Base-by-base conservation (phyloP, 2,888 invertebrate genomes). In the Acanthopleura granulata region DNA sequence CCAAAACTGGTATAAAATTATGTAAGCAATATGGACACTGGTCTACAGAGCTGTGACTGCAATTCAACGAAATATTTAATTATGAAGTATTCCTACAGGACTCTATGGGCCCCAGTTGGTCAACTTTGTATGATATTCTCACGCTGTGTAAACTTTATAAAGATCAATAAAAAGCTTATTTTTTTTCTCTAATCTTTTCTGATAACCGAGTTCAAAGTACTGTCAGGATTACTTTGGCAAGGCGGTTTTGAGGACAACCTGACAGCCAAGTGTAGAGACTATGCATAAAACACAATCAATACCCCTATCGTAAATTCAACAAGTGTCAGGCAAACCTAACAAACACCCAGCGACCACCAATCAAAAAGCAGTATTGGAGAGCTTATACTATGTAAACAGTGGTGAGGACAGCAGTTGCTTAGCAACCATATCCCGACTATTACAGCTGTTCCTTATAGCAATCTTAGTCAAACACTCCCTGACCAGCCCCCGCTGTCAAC, bases 301-400 rank as follows among this genome's bases (percentile, higher is more conserved):
- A 66, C 16, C 15, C 16, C 27, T 66, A 27, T 66, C 25, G 66
- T 66, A 66, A 66, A 66, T 66, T 66, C 66, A 66, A 66, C 66
- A 66, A 66, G 66, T 66, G 66, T 66, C 29, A 66, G 66, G 22
- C 66, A 27, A 66, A 25, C 29, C 66, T 6, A 66, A 27, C 27
- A 16, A 27, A 25, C 66, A 25, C 66, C 66, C 29, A 66, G 66
- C 22, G 29, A 66, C 66, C 15, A 6, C 66, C 66, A 66, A 66
- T 66, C 22, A 66, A 27, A 66, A 27, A 16, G 25, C 66, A 27
- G 66, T 25, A 15, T 27, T 66, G 16, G 16, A 27, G 66, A 66
- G 66, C 22, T 66, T 66, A 66, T 66, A 22, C 66, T 66, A 16
- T 22, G 66, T 25, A 66, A 66, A 66, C 29, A 66, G 6, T 27